phyloP scores from a whole-genome alignment of 1,140 invertebrate species.

The Drosophila kepulauana region DNA sequence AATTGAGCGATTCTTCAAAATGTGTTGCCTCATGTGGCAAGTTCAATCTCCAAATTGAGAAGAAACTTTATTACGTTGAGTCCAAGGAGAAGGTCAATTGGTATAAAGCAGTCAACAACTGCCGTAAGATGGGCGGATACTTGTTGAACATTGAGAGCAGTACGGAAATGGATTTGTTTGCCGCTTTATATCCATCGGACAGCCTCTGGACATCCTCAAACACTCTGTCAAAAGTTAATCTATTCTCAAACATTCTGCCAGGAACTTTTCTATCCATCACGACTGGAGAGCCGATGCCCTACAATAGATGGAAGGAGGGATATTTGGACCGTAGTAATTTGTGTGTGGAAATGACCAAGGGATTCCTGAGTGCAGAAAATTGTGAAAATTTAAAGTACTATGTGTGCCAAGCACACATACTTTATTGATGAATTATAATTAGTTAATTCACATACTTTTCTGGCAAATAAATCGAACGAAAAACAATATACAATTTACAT shows the following conservation, averaged over 20 bases:
- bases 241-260: conserved; percentile 2
- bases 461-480: too few species aligned
- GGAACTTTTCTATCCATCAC: conserved; percentile 10
- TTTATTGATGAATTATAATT: background rate
- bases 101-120: conserved; percentile 26
- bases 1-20: background rate
- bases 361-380: background rate
- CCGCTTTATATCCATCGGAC: background rate
- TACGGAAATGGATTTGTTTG: conserved; percentile 18
- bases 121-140: conserved; percentile 24
- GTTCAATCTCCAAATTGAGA: conserved; percentile 21
- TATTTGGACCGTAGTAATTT: background rate
- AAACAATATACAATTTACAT: too few species aligned
- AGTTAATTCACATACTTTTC: too few species aligned
- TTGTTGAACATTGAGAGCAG: conserved; percentile 26
- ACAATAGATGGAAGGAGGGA: conserved; percentile 7
- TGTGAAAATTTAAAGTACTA: conserved; percentile 4
- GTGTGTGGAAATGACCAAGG: conserved; percentile 11
- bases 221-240: background rate
- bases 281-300: conserved; percentile 27
- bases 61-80: conserved; percentile 22
- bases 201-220: conserved; percentile 26
- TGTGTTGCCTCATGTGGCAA: conserved; percentile 10
- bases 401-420: conserved; percentile 22
- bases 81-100: conserved; percentile 20